Percentiles rank a stretch among this genome's conserved stretches.
phyloP scores from a whole-genome alignment of 2,888 invertebrate species.

The Ditula angustiorana region DNA sequence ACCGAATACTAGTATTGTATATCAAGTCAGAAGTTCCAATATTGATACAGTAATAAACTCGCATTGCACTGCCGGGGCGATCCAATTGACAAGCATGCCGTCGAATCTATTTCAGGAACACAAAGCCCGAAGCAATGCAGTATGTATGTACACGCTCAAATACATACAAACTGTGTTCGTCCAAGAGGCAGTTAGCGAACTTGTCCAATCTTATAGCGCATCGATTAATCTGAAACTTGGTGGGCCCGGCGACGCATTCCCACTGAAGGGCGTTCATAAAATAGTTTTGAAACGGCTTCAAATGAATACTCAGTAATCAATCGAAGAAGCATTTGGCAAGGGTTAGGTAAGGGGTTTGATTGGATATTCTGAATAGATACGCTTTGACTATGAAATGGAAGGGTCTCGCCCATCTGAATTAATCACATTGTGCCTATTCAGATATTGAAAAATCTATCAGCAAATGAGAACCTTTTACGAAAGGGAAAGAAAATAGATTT shows the following conservation, averaged over 20 bases:
- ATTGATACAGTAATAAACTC: slow-evolving; percentile 7
- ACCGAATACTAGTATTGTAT: background rate
- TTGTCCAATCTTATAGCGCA: slow-evolving; percentile 68
- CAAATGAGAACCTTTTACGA: slow-evolving; percentile 13
- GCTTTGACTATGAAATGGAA: slow-evolving; percentile 43
- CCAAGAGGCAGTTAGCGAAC: slow-evolving; percentile 61
- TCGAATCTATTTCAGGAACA: slow-evolving; percentile 15
- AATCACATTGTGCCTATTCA: slow-evolving; percentile 28
- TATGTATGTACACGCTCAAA: slow-evolving; percentile 4
- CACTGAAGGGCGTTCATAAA: slow-evolving; percentile 53
- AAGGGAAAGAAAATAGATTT: slow-evolving; percentile 3
- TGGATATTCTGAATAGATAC: slow-evolving; percentile 46
- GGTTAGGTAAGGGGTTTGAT: slow-evolving; percentile 45
- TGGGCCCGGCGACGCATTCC: slow-evolving; percentile 57
- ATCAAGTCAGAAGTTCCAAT: background rate
- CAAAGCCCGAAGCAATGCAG: slow-evolving; percentile 6
- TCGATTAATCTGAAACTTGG: slow-evolving; percentile 75
- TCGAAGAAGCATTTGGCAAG: slow-evolving; percentile 51
- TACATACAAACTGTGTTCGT: slow-evolving; percentile 4
- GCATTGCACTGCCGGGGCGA: background rate
- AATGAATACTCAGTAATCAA: slow-evolving; percentile 55
- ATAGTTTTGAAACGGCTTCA: slow-evolving; percentile 56
- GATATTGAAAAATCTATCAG: slow-evolving; percentile 18
- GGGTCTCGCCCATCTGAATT: slow-evolving; percentile 26
- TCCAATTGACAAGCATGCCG: slow-evolving; percentile 15